Conservation (phyloP, 2,113 vertebrate species). For the Cyprinodon variegatus region DNA sequence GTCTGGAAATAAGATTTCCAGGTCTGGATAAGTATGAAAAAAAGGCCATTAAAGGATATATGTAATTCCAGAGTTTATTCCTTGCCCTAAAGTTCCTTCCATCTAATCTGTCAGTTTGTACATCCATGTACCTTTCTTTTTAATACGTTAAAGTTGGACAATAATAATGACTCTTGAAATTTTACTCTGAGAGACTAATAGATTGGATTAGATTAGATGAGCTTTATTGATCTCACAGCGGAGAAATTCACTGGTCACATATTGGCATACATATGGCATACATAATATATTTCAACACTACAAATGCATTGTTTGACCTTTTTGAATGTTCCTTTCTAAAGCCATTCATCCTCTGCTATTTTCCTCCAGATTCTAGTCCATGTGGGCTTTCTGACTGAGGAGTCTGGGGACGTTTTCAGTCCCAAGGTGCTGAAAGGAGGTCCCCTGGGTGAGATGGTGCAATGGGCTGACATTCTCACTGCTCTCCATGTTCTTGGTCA, state of each 20-base stretch:
- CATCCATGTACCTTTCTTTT: no score
- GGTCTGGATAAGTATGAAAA: background rate
- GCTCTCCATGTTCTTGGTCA: conserved; percentile 93
- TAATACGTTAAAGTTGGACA: no score
- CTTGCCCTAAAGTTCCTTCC: no score
- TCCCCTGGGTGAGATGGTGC: conserved; percentile 97
- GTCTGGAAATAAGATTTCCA: background rate
- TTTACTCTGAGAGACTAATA: no score
- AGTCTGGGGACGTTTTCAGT: conserved; percentile 96
- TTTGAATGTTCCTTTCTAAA: background rate
- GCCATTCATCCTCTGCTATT: background rate
- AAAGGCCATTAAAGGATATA: background rate
- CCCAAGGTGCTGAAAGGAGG: conserved; percentile 95
- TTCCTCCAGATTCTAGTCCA: conserved; percentile 86
- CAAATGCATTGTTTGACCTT: background rate
- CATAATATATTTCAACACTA: no score
- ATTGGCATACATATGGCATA: no score
- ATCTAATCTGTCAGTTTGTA: no score
- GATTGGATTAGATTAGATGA: no score
- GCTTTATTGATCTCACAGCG: no score
- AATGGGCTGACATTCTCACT: conserved; percentile 97
- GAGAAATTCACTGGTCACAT: no score
- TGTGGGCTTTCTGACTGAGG: conserved; percentile 96
- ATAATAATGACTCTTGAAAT: no score
- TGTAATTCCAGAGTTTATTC: background rate